Evolutionary conservation across 2,113 vertebrate genomes (phyloP).

Genomic region (Hemiprocne comata): DNA sequence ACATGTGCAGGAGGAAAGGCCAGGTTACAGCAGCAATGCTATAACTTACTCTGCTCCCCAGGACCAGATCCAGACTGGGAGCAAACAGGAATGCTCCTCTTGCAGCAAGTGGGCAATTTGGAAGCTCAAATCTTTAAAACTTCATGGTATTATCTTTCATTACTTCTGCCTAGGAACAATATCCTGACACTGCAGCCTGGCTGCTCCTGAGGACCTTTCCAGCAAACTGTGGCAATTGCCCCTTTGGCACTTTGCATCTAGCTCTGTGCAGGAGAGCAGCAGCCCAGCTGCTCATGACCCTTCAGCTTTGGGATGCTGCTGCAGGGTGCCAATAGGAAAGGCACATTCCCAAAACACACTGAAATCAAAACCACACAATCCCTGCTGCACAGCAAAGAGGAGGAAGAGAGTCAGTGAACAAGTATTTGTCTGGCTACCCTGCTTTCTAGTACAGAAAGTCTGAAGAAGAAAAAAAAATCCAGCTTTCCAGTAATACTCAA

Average conservation of each 20-base stretch:
- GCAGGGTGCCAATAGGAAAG: background rate
- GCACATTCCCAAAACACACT: conserved; percentile 36
- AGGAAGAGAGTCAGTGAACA: conserved; percentile 21
- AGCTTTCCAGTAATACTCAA: conserved; percentile 35
- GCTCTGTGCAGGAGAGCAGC: background rate
- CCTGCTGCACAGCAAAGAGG: background rate
- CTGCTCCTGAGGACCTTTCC: background rate
- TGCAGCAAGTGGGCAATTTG: background rate
- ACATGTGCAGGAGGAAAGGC: background rate
- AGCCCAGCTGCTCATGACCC: background rate
- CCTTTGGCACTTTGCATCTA: background rate
- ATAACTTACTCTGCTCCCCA: accelerated
- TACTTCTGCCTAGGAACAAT: background rate
- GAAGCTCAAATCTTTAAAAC: background rate
- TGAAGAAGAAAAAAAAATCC: background rate
- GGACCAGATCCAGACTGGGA: background rate
- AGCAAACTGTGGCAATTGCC: background rate
- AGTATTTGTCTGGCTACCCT: conserved; percentile 31
- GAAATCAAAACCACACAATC: background rate
- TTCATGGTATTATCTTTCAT: background rate
- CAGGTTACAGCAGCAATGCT: background rate
- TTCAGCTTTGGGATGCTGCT: background rate
- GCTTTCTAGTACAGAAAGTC: conserved; percentile 16
- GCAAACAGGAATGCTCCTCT: background rate
- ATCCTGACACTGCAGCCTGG: background rate